These are phyloP conservation scores for Manis pentadactyla DNA, from an alignment of 2,797 vertebrate species.

Conservation along the genomic window DNA sequence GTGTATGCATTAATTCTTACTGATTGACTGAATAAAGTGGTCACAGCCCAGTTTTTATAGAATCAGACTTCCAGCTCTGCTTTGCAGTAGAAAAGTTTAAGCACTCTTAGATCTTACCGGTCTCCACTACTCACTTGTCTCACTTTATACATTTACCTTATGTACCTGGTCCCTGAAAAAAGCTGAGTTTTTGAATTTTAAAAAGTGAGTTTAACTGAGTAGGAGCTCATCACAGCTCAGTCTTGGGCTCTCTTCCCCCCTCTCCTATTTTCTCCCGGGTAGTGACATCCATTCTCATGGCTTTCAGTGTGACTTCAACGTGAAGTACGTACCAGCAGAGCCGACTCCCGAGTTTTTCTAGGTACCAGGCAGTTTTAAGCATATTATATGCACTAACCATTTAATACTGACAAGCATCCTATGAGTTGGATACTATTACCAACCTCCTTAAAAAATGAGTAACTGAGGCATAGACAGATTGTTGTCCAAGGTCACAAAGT, in stretches of 20 bases:
- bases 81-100: neutral
- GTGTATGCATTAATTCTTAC: neutral
- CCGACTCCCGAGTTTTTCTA: constrained; percentile 32
- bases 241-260: neutral
- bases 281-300: neutral
- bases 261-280: neutral
- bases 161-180: neutral
- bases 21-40: neutral
- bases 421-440: neutral
- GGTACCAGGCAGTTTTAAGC: neutral
- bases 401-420: constrained; percentile 32
- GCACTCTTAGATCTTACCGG: neutral
- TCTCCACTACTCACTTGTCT: neutral
- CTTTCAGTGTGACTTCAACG: constrained; percentile 12
- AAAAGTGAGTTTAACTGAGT: neutral
- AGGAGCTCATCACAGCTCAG: constrained; percentile 23
- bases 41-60: neutral
- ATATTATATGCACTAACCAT: neutral
- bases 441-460: neutral
- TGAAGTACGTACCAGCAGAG: neutral
- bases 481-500: neutral
- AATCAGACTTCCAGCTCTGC: neutral
- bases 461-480: neutral
- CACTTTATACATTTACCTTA: neutral
- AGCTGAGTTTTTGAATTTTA: neutral